phyloP scores from a whole-genome alignment of 2,113 vertebrate genomes.

The Epinephelus cyanopodus region DNA sequence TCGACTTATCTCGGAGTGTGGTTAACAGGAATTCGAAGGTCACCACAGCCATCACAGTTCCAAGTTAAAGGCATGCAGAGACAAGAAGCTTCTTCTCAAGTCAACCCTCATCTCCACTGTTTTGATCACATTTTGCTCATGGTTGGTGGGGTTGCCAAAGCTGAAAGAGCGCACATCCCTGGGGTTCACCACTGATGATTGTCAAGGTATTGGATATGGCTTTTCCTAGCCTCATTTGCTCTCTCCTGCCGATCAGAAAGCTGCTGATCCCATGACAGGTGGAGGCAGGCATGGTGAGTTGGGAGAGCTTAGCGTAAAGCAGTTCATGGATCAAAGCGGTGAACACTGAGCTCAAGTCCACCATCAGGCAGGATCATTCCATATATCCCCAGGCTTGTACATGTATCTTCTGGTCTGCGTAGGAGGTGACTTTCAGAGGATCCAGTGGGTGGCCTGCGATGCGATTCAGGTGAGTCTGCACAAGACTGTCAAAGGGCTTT shows the following conservation, averaged over 20 bases:
- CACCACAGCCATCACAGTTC: neutral
- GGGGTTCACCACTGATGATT: neutral
- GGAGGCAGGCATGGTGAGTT: conserved; percentile 40
- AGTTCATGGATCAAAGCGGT: conserved; percentile 54
- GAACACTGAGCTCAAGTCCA: conserved; percentile 39
- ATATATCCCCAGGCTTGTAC: conserved; percentile 15
- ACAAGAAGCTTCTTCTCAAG: neutral
- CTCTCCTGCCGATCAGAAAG: conserved; percentile 13
- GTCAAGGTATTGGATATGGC: conserved; percentile 33
- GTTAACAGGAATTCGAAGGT: conserved; percentile 15
- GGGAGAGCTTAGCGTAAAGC: conserved; percentile 30
- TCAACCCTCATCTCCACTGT: neutral
- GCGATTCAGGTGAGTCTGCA: conserved; percentile 30
- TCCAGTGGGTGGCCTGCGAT: conserved; percentile 27
- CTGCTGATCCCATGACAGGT: conserved; percentile 41
- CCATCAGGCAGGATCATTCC: conserved; percentile 32
- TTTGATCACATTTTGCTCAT: conserved; percentile 5
- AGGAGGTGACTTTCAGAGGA: conserved; percentile 37
- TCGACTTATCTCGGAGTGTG: neutral
- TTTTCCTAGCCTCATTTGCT: conserved; percentile 32
- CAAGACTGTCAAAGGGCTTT: conserved; percentile 14
- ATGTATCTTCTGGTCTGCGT: conserved; percentile 15
- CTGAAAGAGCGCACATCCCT: neutral
- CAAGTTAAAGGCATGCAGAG: neutral
- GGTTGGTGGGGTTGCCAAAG: conserved; percentile 9